phyloP scores from a whole-genome alignment of 2,797 vertebrate genomes.

The Petrocephalus schoutedeni region DNA sequence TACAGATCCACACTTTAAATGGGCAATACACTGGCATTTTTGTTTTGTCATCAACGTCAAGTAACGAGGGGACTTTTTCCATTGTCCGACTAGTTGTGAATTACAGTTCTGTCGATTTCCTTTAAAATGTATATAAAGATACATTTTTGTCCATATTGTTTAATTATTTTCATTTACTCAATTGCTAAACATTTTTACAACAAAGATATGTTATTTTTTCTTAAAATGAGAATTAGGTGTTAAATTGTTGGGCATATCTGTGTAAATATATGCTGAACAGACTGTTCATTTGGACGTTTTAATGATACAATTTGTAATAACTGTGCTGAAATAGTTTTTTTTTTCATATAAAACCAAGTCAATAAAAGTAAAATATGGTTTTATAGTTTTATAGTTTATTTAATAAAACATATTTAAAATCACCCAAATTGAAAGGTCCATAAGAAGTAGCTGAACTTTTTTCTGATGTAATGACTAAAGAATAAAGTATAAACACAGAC shows the following conservation, averaged over 20 bases:
- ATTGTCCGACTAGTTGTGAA: background rate
- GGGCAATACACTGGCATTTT: background rate
- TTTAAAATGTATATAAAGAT: background rate
- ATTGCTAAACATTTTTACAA: background rate
- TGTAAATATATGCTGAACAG: slow-evolving; percentile 1
- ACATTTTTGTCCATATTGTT: background rate
- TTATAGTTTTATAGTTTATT: background rate
- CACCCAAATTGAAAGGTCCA: background rate
- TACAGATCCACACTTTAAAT: background rate
- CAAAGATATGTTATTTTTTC: background rate
- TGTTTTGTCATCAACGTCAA: background rate
- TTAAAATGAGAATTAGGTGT: background rate
- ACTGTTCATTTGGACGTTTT: background rate
- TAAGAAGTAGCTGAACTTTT: background rate
- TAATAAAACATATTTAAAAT: background rate
- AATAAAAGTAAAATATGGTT: background rate
- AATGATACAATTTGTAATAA: background rate
- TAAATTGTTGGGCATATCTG: background rate
- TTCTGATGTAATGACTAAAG: background rate
- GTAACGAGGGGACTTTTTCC: background rate
- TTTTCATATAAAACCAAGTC: background rate
- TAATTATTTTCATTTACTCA: background rate
- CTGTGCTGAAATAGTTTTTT: background rate
- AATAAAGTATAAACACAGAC: background rate
- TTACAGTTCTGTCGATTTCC: background rate